A percentile compares a stretch with the other conserved stretches of the same genome.
These are phyloP conservation scores for Eidolon helvum DNA, from an alignment of 2,113 vertebrate species.

Conservation along the genomic window DNA sequence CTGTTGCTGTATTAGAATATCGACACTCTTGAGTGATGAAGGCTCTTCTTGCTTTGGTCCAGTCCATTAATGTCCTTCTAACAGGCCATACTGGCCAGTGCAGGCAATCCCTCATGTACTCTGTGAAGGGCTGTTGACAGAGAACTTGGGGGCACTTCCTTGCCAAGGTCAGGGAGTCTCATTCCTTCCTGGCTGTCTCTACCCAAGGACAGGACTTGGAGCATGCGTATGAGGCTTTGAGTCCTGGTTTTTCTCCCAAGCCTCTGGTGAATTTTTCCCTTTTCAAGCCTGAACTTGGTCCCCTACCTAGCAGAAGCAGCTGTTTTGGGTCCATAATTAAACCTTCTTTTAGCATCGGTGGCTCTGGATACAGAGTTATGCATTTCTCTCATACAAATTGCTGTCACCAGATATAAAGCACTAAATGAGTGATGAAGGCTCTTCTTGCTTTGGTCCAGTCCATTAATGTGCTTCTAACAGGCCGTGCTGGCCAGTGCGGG, in stretches of 20 bases:
- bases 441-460: neutral
- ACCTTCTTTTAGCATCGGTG: neutral
- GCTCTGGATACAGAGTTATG: neutral
- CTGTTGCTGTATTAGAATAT: neutral
- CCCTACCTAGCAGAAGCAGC: neutral
- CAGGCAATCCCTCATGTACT: neutral
- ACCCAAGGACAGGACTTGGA: neutral
- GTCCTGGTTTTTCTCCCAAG: neutral
- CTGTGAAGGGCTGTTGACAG: neutral
- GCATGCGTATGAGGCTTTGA: neutral
- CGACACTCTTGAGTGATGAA: neutral
- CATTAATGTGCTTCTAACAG: neutral
- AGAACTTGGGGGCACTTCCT: neutral
- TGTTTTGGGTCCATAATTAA: neutral
- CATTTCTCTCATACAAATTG: neutral
- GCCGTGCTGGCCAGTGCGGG: neutral
- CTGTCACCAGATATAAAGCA: neutral
- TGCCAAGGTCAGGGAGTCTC: neutral
- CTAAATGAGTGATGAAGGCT: neutral
- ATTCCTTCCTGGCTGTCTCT: neutral
- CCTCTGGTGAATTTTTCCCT: neutral
- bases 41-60: neutral
- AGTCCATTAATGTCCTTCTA: neutral
- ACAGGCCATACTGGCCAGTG: neutral
- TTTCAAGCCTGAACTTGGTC: neutral